A percentile compares a stretch with the other conserved stretches of the same genome.
Conservation (phyloP, 23 tunicate genomes). For the Clavelina lepadiformis region DNA sequence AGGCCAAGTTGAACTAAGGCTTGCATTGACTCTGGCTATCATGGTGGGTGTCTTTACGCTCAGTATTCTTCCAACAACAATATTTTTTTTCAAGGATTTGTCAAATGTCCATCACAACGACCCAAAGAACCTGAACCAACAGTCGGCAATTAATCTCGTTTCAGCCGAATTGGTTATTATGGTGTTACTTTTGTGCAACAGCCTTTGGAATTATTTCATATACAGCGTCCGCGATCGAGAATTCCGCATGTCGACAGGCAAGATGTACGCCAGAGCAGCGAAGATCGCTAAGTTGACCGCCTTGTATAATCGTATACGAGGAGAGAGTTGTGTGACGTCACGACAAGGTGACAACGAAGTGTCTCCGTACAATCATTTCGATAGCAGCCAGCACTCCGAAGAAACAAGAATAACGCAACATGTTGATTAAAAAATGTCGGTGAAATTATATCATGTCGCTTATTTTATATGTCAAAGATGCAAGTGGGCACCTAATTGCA, state of each 20-base stretch:
- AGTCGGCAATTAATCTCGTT: neutral
- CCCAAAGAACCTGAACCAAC: conserved; percentile 3
- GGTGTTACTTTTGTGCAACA: conserved; percentile 28
- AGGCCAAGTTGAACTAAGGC: conserved; percentile 27
- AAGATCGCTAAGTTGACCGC: too few species aligned
- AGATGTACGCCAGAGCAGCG: conserved; percentile 11
- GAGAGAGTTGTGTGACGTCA: too few species aligned
- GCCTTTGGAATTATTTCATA: conserved; percentile 52
- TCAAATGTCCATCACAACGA: conserved; percentile 2
- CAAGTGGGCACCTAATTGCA: too few species aligned
- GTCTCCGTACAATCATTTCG: too few species aligned
- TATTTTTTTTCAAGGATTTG: conserved; percentile 12
- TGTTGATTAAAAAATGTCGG: too few species aligned
- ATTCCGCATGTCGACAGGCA: conserved; percentile 19
- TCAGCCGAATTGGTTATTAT: conserved; percentile 29
- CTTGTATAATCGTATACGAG: too few species aligned
- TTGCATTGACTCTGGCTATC: conserved; percentile 51
- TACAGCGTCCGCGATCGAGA: conserved; percentile 29
- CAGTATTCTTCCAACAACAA: conserved; percentile 33
- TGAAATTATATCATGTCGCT: too few species aligned
- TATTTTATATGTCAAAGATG: too few species aligned
- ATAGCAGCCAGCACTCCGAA: too few species aligned
- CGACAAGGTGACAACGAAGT: too few species aligned
- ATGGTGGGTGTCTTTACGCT: conserved; percentile 67
- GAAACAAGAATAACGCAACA: too few species aligned